A percentile compares a stretch with the other conserved stretches of the same genome.
These are phyloP conservation scores for Holothuria glaberrima DNA, from an alignment of 35 echinoderm and acorn worm species.

Conservation along the genomic window DNA sequence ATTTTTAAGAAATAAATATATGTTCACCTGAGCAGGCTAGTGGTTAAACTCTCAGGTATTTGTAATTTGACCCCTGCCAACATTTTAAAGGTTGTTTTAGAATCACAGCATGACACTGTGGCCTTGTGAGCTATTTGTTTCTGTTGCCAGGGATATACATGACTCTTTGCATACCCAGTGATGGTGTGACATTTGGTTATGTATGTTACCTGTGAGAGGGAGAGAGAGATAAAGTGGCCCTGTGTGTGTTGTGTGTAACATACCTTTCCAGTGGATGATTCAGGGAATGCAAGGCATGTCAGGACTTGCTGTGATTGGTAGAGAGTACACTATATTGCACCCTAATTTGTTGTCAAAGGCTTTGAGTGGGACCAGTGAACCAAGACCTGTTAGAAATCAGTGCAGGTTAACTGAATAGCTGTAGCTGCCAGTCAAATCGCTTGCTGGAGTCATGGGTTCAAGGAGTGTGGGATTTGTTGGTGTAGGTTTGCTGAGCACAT, in stretches of 20 bases:
- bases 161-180: background rate
- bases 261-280: background rate
- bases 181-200: no score
- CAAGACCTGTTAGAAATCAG: slow-evolving; percentile 16
- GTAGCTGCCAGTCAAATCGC: background rate
- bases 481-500: background rate
- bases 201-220: no score
- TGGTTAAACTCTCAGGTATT: background rate
- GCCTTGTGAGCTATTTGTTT: background rate
- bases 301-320: background rate
- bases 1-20: background rate
- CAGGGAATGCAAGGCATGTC: slow-evolving; percentile 17
- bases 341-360: slow-evolving; percentile 20
- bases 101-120: background rate
- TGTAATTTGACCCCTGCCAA: slow-evolving; percentile 6
- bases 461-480: background rate
- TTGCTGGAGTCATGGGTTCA: background rate
- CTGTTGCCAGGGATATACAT: background rate
- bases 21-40: background rate
- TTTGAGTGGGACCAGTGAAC: slow-evolving; percentile 11
- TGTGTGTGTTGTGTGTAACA: background rate
- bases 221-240: no score
- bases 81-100: background rate
- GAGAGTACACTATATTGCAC: slow-evolving; percentile 7
- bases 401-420: background rate